A percentile compares a stretch with the other conserved stretches of the same genome.
These are phyloP conservation scores for Euschistus heros DNA, from an alignment of 1,140 invertebrate species.

Conservation along the genomic window DNA sequence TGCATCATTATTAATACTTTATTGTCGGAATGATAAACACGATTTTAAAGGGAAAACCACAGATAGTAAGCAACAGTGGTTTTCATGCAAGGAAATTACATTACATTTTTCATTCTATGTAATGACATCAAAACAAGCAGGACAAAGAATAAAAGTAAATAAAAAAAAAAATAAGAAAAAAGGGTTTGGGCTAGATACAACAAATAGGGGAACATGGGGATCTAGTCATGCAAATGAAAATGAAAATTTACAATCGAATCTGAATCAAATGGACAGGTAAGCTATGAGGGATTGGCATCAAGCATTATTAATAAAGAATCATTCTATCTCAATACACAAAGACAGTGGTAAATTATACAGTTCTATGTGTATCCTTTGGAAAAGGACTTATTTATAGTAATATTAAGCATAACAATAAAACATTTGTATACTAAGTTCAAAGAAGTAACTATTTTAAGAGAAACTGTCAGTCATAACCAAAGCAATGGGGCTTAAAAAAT, in stretches of 20 bases:
- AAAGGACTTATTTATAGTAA: no score
- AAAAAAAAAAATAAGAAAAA: not conserved
- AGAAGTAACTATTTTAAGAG: no score
- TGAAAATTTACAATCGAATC: not conserved
- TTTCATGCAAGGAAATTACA: slow-evolving; percentile 3
- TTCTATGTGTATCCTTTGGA: no score
- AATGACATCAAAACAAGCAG: not conserved
- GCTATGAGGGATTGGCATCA: not conserved
- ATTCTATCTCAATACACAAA: no score
- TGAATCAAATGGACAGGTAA: not conserved
- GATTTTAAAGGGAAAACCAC: slow-evolving; percentile 7
- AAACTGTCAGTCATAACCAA: not conserved
- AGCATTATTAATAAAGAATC: not conserved
- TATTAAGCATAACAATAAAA: no score
- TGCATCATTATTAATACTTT: no score
- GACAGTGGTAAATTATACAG: no score
- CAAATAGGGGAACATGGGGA: not conserved
- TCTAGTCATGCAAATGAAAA: not conserved
- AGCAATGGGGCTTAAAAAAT: slow-evolving; percentile 18
- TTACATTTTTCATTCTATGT: not conserved
- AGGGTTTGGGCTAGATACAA: not conserved
- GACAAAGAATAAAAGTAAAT: not conserved
- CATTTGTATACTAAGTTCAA: no score
- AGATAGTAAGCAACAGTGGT: slow-evolving; percentile 5
- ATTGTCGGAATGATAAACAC: no score